phyloP scores from a whole-genome alignment of 1,140 invertebrate species.

The Trichonephila clavipes region DNA sequence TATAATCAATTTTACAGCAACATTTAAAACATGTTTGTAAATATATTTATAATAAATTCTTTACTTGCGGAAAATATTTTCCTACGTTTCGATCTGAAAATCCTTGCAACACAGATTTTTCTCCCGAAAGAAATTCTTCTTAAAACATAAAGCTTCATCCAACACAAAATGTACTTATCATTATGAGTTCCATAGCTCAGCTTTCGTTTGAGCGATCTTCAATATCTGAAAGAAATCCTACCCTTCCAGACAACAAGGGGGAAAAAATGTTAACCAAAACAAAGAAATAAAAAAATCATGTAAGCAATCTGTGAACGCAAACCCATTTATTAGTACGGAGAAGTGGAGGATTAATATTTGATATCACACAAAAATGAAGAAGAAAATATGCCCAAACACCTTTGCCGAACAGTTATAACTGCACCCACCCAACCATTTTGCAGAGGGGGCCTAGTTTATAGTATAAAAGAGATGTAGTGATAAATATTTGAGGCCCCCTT shows the following conservation, averaged over 20 bases:
- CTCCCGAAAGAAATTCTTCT: neutral
- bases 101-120: no score
- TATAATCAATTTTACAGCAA: no score
- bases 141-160: neutral
- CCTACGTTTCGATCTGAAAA: no score
- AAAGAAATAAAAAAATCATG: constrained; percentile 69
- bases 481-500: constrained; percentile 72
- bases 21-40: no score
- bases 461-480: constrained; percentile 74
- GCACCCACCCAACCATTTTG: constrained; percentile 48
- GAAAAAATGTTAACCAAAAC: constrained; percentile 48
- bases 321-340: constrained; percentile 72
- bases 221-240: constrained; percentile 10
- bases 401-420: constrained; percentile 64
- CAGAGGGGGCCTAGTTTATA: constrained; percentile 64
- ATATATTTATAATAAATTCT: no score
- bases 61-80: no score
- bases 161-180: neutral
- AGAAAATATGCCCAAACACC: constrained; percentile 73
- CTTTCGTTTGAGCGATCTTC: constrained; percentile 25
- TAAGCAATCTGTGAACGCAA: constrained; percentile 74
- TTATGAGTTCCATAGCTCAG: constrained; percentile 27
- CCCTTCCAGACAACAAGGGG: neutral
- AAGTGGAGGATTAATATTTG: constrained; percentile 75
- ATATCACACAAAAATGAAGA: constrained; percentile 70